These are phyloP conservation scores for Microhierax caerulescens DNA, from an alignment of 2,797 vertebrate genomes.

Conservation along the genomic window DNA sequence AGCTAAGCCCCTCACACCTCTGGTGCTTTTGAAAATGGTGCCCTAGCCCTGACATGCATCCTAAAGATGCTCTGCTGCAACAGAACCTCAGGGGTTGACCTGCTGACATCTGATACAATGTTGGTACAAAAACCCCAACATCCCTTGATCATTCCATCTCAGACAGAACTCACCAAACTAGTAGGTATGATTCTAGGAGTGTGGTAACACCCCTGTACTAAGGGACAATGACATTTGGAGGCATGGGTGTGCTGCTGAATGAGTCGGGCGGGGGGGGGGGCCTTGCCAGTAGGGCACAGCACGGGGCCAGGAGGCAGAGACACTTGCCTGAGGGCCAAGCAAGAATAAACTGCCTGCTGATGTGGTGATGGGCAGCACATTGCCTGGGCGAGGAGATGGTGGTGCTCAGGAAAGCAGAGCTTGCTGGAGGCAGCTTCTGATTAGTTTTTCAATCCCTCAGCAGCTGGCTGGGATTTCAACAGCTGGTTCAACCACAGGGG, in stretches of 20 bases:
- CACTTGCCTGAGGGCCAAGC: not conserved
- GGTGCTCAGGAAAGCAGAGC: not conserved
- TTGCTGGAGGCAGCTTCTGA: not conserved
- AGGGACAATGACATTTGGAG: not conserved
- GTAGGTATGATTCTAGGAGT: not conserved
- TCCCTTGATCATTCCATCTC: not conserved
- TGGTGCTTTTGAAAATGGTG: not conserved
- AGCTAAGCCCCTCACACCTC: not conserved
- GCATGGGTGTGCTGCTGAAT: not conserved
- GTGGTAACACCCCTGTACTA: not conserved
- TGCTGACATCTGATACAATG: not conserved
- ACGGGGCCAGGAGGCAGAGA: not conserved
- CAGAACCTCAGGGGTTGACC: not conserved
- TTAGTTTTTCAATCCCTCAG: not conserved
- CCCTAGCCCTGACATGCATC: not conserved
- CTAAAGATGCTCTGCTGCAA: not conserved
- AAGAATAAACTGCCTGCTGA: not conserved
- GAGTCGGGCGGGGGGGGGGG: not conserved
- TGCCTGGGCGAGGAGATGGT: rapidly evolving
- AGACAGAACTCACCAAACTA: not conserved
- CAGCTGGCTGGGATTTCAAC: not conserved
- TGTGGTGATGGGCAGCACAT: not conserved
- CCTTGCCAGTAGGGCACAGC: not conserved
- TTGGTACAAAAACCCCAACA: not conserved
- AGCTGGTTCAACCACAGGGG: slow-evolving; percentile 2